Evolutionary conservation across 2,113 vertebrate genomes (phyloP), one percentile per base, ranked within the genome.

Genomic region (Boleophthalmus pectinirostris): DNA sequence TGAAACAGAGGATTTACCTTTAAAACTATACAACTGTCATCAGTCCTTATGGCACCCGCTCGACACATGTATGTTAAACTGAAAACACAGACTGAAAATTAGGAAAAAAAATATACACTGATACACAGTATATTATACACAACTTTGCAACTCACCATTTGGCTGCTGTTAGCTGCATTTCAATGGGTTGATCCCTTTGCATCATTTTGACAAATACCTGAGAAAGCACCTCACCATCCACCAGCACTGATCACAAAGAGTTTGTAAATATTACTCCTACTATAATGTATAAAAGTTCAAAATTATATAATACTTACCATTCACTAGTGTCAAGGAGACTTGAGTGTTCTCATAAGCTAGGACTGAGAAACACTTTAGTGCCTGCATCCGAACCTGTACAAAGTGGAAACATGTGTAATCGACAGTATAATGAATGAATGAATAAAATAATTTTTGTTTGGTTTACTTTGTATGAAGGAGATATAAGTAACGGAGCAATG

Each of bases 1-100:
- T n/a, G 20, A 66, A 46, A 11, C 20, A 11, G 35, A 53, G 15
- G 11, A 25, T 91, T 82, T 77, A 98, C 98, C 95, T 98, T 99
- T 78, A 99, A 93, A 75, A 98, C 88, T 73, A 99, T 94, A 91
- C 95, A 97, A 88, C 81, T 90, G 88, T 98, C 96, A 1, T 98
- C 97, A 20, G 97, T 98, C 81, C 91, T 91, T 91, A 99, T 96
- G 89, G 97, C 95, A 80, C 96, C 97, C 6, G 98, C 97, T 94
- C 97, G 95, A 93, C 98, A 99, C 96, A 99, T 98, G 85, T 97
- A 99, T 68, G 98, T 99, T 94, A 99, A 93, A 94, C 97, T 99
- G 92, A 66, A 33, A 56, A 72, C 16, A 54, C 8, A 20, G 74
- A 47, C 51, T 21, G 20, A 21, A 54, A 58, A 6, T 35, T 1